phyloP scores from a whole-genome alignment of 2,113 vertebrate genomes.

The Dicentrarchus labrax region DNA sequence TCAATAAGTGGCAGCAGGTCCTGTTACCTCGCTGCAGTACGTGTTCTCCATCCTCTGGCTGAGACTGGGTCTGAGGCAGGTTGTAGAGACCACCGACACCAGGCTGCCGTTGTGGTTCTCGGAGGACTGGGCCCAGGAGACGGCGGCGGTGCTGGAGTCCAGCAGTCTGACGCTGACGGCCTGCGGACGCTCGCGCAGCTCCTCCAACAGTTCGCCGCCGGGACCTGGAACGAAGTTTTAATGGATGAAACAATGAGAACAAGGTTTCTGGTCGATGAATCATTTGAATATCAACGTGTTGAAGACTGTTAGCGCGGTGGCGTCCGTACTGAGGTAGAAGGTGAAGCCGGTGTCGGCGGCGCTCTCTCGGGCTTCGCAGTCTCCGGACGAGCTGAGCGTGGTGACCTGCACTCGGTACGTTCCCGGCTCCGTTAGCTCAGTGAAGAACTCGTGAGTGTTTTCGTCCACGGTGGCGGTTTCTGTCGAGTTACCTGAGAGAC shows the following conservation, averaged over 20 bases:
- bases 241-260: too few species aligned
- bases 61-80: conserved; percentile 91
- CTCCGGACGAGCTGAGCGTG: conserved; percentile 91
- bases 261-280: too few species aligned
- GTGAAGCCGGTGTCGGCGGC: conserved; percentile 86
- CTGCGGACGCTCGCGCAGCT: conserved; percentile 90
- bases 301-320: too few species aligned
- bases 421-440: conserved; percentile 90
- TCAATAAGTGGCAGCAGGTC: too few species aligned
- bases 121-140: conserved; percentile 87
- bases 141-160: conserved; percentile 89
- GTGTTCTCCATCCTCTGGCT: conserved; percentile 93
- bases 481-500: conserved; percentile 87
- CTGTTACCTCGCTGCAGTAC: conserved; percentile 90
- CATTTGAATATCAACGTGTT: too few species aligned
- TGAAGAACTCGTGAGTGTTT: conserved; percentile 92
- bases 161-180: conserved; percentile 87
- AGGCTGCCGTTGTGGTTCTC: conserved; percentile 87
- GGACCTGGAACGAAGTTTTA: conserved; percentile 81
- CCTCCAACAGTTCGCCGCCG: conserved; percentile 90
- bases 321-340: conserved; percentile 94
- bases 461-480: conserved; percentile 90
- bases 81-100: conserved; percentile 92
- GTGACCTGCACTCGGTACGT: conserved; percentile 89
- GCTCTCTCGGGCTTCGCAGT: conserved; percentile 91